A percentile compares a stretch with the other conserved stretches of the same genome.
Evolutionary conservation across 30 jellyfish, hydroid and myxozoan genomes (phyloP).

Genomic region (Clytia hemisphaerica): DNA sequence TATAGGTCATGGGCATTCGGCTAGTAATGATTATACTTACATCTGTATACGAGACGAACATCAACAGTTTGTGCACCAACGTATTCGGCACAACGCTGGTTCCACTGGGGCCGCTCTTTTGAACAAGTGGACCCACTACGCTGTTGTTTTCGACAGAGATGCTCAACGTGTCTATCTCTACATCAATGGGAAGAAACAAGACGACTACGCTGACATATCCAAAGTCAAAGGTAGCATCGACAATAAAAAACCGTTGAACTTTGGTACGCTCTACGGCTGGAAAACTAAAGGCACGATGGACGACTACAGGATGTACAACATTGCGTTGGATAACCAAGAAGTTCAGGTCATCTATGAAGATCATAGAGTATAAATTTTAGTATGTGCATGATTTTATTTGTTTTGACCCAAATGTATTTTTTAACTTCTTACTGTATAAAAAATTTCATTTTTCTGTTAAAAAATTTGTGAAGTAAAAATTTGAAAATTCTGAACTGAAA

Average conservation of each 20-base stretch:
- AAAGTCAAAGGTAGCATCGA: constrained; percentile 1
- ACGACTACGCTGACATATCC: neutral
- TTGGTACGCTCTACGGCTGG: constrained; percentile 15
- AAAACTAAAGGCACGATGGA: neutral
- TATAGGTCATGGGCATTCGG: constrained; percentile 1
- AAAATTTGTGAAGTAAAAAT: too few relatives aligned
- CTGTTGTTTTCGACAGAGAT: constrained; percentile 1
- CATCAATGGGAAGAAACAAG: constrained; percentile 10
- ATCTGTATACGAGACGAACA: constrained; percentile 6
- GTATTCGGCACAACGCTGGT: neutral
- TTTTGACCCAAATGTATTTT: too few relatives aligned
- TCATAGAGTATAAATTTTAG: too few relatives aligned
- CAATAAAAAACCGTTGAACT: neutral
- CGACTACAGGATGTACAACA: constrained; percentile 9
- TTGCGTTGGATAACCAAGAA: neutral
- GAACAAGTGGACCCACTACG: constrained; percentile 10
- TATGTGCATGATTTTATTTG: too few relatives aligned
- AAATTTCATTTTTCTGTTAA: too few relatives aligned
- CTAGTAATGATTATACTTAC: neutral
- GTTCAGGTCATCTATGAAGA: neutral
- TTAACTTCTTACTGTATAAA: too few relatives aligned
- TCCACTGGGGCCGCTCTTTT: neutral
- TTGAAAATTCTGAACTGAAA: too few relatives aligned
- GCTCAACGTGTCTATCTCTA: neutral
- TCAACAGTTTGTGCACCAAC: neutral